phyloP scores from a whole-genome alignment of 2,888 invertebrate genomes.

The Lomographa bimaculata region DNA sequence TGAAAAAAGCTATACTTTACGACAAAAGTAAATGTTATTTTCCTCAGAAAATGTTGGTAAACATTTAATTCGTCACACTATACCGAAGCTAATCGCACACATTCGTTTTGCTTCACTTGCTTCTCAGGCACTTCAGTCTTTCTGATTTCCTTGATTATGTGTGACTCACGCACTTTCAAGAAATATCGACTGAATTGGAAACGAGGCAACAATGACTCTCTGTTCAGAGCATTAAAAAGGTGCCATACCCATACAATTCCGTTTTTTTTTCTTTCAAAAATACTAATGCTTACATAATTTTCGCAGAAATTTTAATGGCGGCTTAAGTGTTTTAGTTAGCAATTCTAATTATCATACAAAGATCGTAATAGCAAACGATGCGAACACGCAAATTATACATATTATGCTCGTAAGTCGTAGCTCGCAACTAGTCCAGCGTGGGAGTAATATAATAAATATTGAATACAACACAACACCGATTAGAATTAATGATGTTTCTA shows the following conservation, averaged over 20 bases:
- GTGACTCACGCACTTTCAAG: conserved; percentile 50
- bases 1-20: too few relatives aligned
- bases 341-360: conserved; percentile 27
- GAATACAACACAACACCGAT: conserved; percentile 31
- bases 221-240: conserved; percentile 19
- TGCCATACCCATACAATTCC: background rate
- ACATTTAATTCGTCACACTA: conserved; percentile 52
- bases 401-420: conserved; percentile 23
- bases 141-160: conserved; percentile 46
- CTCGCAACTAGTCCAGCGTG: conserved; percentile 37
- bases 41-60: conserved; percentile 26
- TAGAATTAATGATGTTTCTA: conserved; percentile 46
- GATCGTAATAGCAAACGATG: conserved; percentile 24
- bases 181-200: conserved; percentile 39
- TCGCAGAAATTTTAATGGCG: conserved; percentile 10
- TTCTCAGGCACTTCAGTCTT: conserved; percentile 25
- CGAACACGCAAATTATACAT: conserved; percentile 18
- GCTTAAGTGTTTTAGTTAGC: conserved; percentile 16
- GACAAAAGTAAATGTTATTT: too few relatives aligned
- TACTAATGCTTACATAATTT: background rate
- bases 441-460: conserved; percentile 40
- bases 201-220: conserved; percentile 34
- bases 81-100: conserved; percentile 45
- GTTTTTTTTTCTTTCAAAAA: too few relatives aligned
- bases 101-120: conserved; percentile 43